Conservation (phyloP, 2,888 invertebrate genomes). For the Drosophila lacicola region DNA sequence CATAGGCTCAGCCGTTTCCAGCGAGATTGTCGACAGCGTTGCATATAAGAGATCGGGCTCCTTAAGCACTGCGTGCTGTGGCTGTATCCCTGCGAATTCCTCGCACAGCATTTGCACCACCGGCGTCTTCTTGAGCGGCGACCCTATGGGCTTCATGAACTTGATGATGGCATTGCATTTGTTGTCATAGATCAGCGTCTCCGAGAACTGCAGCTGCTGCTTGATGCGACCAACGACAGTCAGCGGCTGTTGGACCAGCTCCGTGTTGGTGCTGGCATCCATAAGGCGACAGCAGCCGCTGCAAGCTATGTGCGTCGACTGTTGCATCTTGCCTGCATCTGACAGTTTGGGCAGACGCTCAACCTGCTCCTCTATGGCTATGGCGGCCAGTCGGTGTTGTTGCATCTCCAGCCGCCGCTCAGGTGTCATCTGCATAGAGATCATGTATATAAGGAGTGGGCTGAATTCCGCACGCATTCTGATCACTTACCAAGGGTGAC, state of each 20-base stretch:
- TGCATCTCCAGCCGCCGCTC: conserved; percentile 57
- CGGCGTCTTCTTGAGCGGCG: neutral
- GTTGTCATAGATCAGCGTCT: conserved; percentile 62
- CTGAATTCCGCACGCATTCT: no score
- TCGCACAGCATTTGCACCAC: conserved; percentile 1
- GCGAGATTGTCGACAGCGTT: neutral
- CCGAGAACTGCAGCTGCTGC: conserved; percentile 47
- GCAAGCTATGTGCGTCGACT: neutral
- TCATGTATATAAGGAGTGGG: neutral
- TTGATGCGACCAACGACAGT: conserved; percentile 40
- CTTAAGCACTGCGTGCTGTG: conserved; percentile 17
- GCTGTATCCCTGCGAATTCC: conserved; percentile 4
- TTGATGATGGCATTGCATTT: conserved; percentile 43
- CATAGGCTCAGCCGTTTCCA: neutral
- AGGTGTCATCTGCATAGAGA: conserved; percentile 49
- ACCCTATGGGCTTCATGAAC: neutral
- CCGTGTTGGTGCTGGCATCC: conserved; percentile 52
- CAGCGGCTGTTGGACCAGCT: neutral
- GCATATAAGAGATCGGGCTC: neutral
- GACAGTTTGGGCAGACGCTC: neutral
- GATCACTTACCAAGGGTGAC: conserved; percentile 54
- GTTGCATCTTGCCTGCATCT: neutral
- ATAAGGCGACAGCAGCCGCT: neutral
- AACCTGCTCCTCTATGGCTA: conserved; percentile 32
- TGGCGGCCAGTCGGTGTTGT: conserved; percentile 37